These are phyloP conservation scores for Dicrostonyx torquatus DNA, from an alignment of 2,797 vertebrate species.

Conservation along the genomic window DNA sequence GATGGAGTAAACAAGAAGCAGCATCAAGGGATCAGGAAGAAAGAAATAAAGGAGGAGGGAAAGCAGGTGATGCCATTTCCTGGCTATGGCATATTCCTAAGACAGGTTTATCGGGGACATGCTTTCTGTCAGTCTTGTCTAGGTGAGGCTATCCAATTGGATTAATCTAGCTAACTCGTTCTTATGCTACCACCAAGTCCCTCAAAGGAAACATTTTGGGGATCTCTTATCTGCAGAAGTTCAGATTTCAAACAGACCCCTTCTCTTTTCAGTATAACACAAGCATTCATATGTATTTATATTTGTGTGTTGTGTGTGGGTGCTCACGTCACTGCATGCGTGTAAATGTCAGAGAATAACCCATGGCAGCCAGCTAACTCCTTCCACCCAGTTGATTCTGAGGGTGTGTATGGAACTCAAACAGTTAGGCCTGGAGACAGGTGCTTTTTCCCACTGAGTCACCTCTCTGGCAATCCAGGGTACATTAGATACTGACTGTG, in stretches of 20 bases:
- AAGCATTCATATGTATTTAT: neutral
- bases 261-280: neutral
- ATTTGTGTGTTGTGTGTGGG: neutral
- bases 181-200: neutral
- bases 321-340: neutral
- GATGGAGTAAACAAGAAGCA: neutral
- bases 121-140: neutral
- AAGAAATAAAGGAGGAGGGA: neutral
- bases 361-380: no score
- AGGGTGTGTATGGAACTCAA: neutral
- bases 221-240: neutral
- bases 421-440: neutral
- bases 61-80: neutral
- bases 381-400: neutral
- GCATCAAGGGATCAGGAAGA: neutral
- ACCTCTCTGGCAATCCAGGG: neutral
- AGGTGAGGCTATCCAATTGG: neutral
- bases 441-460: neutral
- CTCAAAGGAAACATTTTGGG: constrained; percentile 5
- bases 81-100: constrained; percentile 24
- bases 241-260: neutral
- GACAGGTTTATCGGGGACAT: neutral
- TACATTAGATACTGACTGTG: neutral
- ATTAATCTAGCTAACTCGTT: neutral
- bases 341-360: neutral